Conservation (phyloP, 2,888 invertebrate species). For the Caenorhabditis japonica region DNA sequence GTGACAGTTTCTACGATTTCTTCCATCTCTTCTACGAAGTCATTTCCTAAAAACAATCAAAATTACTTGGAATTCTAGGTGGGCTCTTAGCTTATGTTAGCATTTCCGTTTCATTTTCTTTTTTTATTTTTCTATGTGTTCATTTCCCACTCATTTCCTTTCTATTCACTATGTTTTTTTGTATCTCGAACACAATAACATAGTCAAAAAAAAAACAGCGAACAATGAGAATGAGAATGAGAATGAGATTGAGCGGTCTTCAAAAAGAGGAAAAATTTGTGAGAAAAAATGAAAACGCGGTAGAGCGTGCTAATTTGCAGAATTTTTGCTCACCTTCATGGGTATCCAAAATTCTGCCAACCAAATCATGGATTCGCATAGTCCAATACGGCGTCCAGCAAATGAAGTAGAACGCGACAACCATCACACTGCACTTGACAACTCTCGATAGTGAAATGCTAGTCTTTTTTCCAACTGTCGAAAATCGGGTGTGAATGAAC, state of each 20-base stretch:
- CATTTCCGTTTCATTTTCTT: background rate
- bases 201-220: background rate
- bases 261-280: background rate
- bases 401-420: conserved; percentile 77
- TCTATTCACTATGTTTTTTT: too few species aligned
- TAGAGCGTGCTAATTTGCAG: too few species aligned
- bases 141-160: background rate
- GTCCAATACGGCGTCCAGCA: conserved; percentile 77
- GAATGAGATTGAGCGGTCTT: background rate
- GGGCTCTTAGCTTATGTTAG: too few species aligned
- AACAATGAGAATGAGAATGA: conserved; percentile 1
- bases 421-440: conserved; percentile 74
- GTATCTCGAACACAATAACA: conserved; percentile 6
- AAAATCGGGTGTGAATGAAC: conserved; percentile 58
- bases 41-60: conserved; percentile 20
- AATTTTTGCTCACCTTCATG: conserved; percentile 22
- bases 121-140: background rate
- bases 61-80: conserved; percentile 33
- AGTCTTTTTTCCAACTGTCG: conserved; percentile 68
- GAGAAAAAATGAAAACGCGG: background rate
- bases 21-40: background rate
- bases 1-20: conserved; percentile 6
- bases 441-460: conserved; percentile 72
- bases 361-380: conserved; percentile 58
- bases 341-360: conserved; percentile 17